These are phyloP conservation scores for Lycocorax pyrrhopterus DNA, from an alignment of 2,113 vertebrate genomes.

Conservation along the genomic window DNA sequence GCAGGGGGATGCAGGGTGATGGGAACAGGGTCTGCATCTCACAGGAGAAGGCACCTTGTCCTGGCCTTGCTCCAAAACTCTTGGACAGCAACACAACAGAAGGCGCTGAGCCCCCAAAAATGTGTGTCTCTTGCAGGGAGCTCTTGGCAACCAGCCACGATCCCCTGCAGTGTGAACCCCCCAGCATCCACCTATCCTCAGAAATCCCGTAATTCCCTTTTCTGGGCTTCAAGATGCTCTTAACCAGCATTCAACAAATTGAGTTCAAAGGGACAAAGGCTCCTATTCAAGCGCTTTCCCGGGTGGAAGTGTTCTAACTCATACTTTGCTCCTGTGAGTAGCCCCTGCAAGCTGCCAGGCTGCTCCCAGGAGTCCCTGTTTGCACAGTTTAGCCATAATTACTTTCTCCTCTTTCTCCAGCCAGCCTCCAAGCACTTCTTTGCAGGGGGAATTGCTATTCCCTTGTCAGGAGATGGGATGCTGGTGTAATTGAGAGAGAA, in stretches of 20 bases:
- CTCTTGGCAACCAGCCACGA: not conserved
- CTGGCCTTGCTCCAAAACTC: not conserved
- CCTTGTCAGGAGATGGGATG: slow-evolving; percentile 32
- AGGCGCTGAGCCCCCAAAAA: not conserved
- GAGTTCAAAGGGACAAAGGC: not conserved
- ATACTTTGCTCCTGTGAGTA: not conserved
- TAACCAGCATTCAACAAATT: not conserved
- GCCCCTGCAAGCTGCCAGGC: not conserved
- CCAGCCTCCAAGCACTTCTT: slow-evolving; percentile 2
- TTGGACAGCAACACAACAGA: not conserved
- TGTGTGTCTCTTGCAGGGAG: rapidly evolving
- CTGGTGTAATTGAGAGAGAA: slow-evolving; percentile 28
- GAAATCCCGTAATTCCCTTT: not conserved
- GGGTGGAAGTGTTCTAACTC: not conserved
- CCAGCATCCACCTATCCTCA: not conserved
- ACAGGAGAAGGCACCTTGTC: rapidly evolving
- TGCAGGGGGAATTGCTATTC: slow-evolving; percentile 28
- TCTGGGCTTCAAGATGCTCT: not conserved
- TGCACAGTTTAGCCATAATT: slow-evolving; percentile 42
- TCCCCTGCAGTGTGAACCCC: not conserved
- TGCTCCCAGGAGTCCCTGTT: not conserved
- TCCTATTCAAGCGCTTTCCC: not conserved
- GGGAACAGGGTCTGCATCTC: not conserved
- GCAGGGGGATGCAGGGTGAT: rapidly evolving
- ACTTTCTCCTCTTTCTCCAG: slow-evolving; percentile 15